These are phyloP conservation scores for Solen grandis DNA, from an alignment of 1,140 invertebrate genomes.

Conservation along the genomic window DNA sequence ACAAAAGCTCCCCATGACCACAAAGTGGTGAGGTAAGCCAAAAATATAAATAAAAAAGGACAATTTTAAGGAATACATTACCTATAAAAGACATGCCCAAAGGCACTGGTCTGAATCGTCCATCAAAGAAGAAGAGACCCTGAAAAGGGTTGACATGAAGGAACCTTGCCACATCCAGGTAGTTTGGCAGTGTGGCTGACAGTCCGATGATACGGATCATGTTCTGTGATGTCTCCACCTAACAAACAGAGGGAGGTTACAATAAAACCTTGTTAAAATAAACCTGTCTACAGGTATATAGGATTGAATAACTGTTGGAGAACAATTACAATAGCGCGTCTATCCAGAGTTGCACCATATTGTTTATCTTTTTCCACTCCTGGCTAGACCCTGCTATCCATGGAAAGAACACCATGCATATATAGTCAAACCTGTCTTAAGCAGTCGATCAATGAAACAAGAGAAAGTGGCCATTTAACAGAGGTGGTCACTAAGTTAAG, in stretches of 20 bases:
- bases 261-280: slow-evolving; percentile 17
- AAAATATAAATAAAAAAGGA: too few species aligned
- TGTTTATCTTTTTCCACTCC: too few species aligned
- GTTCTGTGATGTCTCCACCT: slow-evolving; percentile 96
- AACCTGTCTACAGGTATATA: slow-evolving; percentile 1
- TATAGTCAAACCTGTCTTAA: too few species aligned
- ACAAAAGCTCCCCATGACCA: too few species aligned
- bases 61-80: too few species aligned
- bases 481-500: too few species aligned
- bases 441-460: too few species aligned
- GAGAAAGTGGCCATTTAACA: too few species aligned
- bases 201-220: slow-evolving; percentile 99
- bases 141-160: slow-evolving; percentile 95
- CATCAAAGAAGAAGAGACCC: slow-evolving; percentile 98
- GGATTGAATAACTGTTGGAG: neutral
- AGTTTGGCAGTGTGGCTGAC: slow-evolving; percentile 99
- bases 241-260: slow-evolving; percentile 56
- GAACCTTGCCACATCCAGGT: slow-evolving; percentile 97
- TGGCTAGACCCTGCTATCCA: too few species aligned
- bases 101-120: slow-evolving; percentile 97
- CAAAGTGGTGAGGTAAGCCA: too few species aligned
- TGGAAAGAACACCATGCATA: too few species aligned
- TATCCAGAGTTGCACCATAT: too few species aligned
- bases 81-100: slow-evolving; percentile 87
- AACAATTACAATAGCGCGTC: neutral